Base-by-base conservation (phyloP, 2,888 invertebrate genomes). In the Arge pagana region DNA sequence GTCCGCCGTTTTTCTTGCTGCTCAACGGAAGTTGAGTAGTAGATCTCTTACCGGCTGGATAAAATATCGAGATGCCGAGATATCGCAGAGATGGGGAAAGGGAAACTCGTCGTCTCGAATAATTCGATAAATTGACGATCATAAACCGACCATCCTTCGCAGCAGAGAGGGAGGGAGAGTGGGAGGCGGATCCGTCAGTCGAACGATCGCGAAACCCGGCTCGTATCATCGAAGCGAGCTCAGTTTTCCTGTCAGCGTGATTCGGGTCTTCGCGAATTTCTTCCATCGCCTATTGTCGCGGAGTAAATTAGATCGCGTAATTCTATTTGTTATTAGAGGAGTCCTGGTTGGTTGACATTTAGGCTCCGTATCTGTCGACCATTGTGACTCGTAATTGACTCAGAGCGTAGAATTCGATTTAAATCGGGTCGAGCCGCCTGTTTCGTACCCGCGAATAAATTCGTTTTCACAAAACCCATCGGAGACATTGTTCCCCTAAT, bases 381-480 rank as follows among this genome's bases (percentile, higher is more conserved):
- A 71, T 73, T 74, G 72, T 73, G 64, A 64, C 58, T 53, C 61
- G 70, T 76, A 75, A 76, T 76, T 76, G 75, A 74, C 71, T 74
- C 71, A 70, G 75, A 75, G 74, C 74, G 71, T 70, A 72, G 71
- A 67, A 73, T 73, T 73, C 72, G 68, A 75, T 71, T 71, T 70
- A 72, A 67, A 74, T 74, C 67, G 66, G 65, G 59, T 58, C 53
- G 45, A 31, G 53, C 57, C 56, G 53, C 58, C 23, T 43, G 52
- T 52, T 45, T 57, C 61, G 61, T 55, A 66, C n/a, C 61, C 64
- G 58, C 59, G 62, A 68, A 65, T 64, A 65, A 69, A 71, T 73
- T 71, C 66, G 68, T 70, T 72, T 71, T 65, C 68, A 65, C 65
- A 60, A 61, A 66, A 54, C 66, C 63, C n/a, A n/a, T n/a, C n/a